Percentiles rank a stretch among this genome's conserved stretches.
Evolutionary conservation across 2,113 vertebrate genomes (phyloP).

Genomic region (Mormoops blainvillei): DNA sequence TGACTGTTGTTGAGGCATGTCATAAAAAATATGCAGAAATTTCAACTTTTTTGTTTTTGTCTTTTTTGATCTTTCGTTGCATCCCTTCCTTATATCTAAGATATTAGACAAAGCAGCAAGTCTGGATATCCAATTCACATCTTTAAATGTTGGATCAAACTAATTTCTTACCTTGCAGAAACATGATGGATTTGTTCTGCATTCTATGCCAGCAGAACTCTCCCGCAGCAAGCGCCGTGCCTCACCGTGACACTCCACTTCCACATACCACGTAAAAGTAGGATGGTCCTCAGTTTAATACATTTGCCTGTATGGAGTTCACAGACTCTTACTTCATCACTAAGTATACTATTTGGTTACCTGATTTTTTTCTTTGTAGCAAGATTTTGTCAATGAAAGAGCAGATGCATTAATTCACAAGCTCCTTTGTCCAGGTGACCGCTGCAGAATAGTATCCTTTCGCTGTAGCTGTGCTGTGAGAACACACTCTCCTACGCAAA

Average conservation of each 20-base stretch:
- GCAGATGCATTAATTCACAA: background rate
- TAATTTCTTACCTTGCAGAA: background rate
- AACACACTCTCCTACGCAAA: background rate
- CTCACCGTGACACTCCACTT: background rate
- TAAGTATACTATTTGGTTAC: background rate
- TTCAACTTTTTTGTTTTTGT: background rate
- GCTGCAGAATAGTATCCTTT: background rate
- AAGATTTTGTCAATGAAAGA: background rate
- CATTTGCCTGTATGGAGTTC: background rate
- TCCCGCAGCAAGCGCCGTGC: background rate
- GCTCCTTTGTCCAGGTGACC: background rate
- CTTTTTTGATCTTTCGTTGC: conserved; percentile 3
- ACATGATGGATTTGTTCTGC: background rate
- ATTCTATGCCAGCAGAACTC: background rate
- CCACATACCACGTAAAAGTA: background rate
- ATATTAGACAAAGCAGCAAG: background rate
- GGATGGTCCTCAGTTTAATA: background rate
- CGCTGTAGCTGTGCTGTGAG: background rate
- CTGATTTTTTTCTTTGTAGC: background rate
- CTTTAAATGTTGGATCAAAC: background rate
- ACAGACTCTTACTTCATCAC: background rate
- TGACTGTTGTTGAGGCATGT: background rate
- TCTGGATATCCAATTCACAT: background rate
- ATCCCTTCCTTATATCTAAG: background rate
- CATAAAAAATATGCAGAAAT: background rate